Evolutionary conservation across 2,113 vertebrate genomes (phyloP), one percentile per base, ranked within the genome.

Genomic region (Nematolebias whitei): DNA sequence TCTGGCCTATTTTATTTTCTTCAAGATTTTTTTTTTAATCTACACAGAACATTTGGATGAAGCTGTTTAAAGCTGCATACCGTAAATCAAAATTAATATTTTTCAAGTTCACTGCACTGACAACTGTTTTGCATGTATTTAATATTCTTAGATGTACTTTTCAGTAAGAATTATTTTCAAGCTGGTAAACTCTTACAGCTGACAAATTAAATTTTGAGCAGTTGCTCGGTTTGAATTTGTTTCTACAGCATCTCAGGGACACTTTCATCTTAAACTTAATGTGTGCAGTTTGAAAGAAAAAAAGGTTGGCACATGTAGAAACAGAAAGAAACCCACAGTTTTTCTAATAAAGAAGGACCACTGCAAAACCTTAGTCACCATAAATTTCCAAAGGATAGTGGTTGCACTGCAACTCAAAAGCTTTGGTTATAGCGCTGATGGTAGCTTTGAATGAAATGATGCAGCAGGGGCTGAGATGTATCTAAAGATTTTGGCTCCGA

Each of bases 171-270:
- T 74, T 74, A 63, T 74, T 71, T 65, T 38, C 5, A 24, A 59
- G 60, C 67, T 1, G 38, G 61, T 63, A 65, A 78, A 73, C 41
- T 43, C 60, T 63, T 62, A 71, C 54, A 53, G 54, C 78, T 45
- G 63, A 71, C 52, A 71, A 79, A 83, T 80, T 67, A 6, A 71
- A 76, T 71, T 71, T 78, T 61, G 72, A 63, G 67, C 48, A 1
- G 53, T 40, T 15, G 32, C 16, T 71, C 79, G 54, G 57, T 20
- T 55, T 77, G 72, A 75, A 79, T 57, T 49, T 44, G 63, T 78
- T 80, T 83, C 56, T 60, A 79, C 67, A 72, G 66, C 66, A 60
- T 63, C 75, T 55, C 59, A 1, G 72, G 68, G 80, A 62, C 55
- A 68, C 58, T 79, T 75, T 65, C 39, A 71, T 79, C 61, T 60